Conservation (phyloP, 2,113 vertebrate species). For the Halcyon senegalensis region DNA sequence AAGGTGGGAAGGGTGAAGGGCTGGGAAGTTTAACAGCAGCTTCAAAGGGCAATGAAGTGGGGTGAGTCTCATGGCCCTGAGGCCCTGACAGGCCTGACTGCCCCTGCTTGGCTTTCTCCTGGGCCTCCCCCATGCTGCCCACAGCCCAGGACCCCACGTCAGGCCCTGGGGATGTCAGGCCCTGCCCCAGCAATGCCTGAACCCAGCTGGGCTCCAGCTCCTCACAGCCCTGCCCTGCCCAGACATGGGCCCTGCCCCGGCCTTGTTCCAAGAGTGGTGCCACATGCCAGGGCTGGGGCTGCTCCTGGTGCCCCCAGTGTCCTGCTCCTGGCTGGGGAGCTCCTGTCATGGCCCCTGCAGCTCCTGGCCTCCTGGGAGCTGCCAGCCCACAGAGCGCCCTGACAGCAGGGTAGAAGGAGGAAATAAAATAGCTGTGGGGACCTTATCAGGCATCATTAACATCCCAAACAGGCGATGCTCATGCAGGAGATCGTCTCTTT, state of each 20-base stretch:
- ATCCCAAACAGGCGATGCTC: accelerated
- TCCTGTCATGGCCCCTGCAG: neutral
- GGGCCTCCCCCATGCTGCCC: neutral
- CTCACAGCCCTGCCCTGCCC: neutral
- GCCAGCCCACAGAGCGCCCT: neutral
- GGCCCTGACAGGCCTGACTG: neutral
- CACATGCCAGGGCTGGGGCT: neutral
- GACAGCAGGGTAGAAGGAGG: neutral
- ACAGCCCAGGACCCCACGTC: neutral
- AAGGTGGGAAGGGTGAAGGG: neutral
- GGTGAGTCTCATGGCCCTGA: neutral
- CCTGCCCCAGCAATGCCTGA: neutral
- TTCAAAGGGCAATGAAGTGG: neutral
- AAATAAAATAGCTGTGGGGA: neutral
- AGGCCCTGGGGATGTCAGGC: neutral
- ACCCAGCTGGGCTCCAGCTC: neutral
- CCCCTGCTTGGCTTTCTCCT: neutral
- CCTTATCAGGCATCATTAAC: neutral
- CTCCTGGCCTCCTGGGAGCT: neutral
- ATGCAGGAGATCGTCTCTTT: neutral
- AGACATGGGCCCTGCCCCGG: accelerated
- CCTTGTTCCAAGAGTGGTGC: neutral
- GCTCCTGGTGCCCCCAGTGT: neutral
- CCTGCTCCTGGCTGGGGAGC: neutral
- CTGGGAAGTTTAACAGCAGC: neutral